Evolutionary conservation across 2,888 invertebrate genomes (phyloP).

Genomic region (Rhagonycha fulva): DNA sequence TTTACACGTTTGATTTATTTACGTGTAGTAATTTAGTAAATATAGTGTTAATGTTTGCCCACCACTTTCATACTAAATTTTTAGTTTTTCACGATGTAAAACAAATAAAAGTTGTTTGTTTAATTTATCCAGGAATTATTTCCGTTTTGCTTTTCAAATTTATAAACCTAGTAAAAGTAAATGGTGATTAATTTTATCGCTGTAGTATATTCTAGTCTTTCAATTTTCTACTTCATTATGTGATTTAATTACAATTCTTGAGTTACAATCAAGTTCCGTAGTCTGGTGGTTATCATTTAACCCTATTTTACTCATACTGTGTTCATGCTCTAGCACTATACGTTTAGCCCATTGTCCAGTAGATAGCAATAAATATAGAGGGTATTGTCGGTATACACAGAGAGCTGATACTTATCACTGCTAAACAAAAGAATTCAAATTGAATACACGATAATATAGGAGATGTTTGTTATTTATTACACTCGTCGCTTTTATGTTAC

Average conservation of each 20-base stretch:
- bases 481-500: conserved; percentile 21
- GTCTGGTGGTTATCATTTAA: conserved; percentile 22
- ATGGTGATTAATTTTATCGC: neutral
- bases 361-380: conserved; percentile 44
- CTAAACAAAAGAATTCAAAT: conserved; percentile 49
- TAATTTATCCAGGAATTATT: neutral
- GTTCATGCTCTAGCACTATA: conserved; percentile 24
- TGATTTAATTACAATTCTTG: neutral
- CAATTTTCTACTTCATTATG: neutral
- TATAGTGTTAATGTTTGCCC: neutral
- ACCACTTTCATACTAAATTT: neutral
- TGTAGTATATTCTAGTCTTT: neutral
- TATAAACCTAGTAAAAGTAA: neutral
- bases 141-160: neutral
- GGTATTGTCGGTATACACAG: conserved; percentile 43
- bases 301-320: conserved; percentile 21
- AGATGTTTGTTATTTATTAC: conserved; percentile 33
- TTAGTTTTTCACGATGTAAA: neutral
- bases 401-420: conserved; percentile 48
- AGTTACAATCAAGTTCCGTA: neutral
- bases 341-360: conserved; percentile 40
- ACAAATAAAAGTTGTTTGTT: neutral
- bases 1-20: neutral
- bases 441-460: conserved; percentile 41
- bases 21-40: neutral